phyloP scores from a whole-genome alignment of 2,888 invertebrate species.

The Hermaeophaga mercurialis region DNA sequence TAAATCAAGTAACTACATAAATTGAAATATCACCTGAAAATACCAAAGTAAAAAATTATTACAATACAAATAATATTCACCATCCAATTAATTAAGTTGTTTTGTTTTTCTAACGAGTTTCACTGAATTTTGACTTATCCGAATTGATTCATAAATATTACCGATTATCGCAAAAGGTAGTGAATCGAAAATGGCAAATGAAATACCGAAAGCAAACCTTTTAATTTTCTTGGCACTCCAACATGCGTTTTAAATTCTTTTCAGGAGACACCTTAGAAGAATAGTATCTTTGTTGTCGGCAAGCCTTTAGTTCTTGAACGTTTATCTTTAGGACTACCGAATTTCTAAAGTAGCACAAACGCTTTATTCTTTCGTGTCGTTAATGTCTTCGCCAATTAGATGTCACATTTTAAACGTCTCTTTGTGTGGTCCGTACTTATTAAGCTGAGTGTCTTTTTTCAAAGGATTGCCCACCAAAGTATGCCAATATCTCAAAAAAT shows the following conservation, averaged over 20 bases:
- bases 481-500: too few relatives aligned
- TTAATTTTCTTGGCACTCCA: slow-evolving; percentile 6
- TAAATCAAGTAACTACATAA: too few relatives aligned
- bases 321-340: slow-evolving; percentile 20
- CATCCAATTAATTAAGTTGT: too few relatives aligned
- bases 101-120: too few relatives aligned
- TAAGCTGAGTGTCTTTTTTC: too few relatives aligned
- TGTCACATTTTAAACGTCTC: slow-evolving; percentile 21
- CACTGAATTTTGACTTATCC: too few relatives aligned
- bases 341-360: slow-evolving; percentile 9
- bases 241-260: slow-evolving; percentile 12
- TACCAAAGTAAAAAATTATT: too few relatives aligned
- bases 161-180: too few relatives aligned
- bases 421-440: slow-evolving; percentile 32
- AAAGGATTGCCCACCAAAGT: too few relatives aligned
- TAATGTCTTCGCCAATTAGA: slow-evolving; percentile 38
- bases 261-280: slow-evolving; percentile 15
- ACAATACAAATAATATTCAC: too few relatives aligned
- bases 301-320: slow-evolving; percentile 7
- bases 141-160: too few relatives aligned
- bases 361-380: slow-evolving; percentile 36
- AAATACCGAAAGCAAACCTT: not conserved
- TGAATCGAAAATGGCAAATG: not conserved
- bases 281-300: slow-evolving; percentile 5
- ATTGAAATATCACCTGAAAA: too few relatives aligned